These are phyloP conservation scores for Sminthopsis crassicaudata DNA, from an alignment of 2,113 vertebrate genomes.

Conservation along the genomic window DNA sequence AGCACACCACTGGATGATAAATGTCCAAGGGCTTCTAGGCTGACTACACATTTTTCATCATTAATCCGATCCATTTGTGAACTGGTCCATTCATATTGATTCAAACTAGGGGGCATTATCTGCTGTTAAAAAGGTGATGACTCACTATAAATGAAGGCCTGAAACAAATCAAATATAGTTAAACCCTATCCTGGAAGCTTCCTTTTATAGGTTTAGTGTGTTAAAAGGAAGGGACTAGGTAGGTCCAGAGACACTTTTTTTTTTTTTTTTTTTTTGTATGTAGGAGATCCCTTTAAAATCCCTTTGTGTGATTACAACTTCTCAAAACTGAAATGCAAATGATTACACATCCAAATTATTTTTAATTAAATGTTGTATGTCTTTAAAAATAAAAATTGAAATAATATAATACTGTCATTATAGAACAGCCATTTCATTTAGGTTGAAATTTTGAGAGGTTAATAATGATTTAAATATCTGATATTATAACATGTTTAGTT, in stretches of 20 bases:
- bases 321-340: background rate
- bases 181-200: constrained; percentile 78
- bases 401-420: background rate
- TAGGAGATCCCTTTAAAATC: constrained; percentile 51
- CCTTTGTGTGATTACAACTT: background rate
- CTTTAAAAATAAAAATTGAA: constrained; percentile 24
- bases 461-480: too few species aligned
- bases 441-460: too few species aligned
- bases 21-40: constrained; percentile 89
- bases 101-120: constrained; percentile 91
- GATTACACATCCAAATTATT: background rate
- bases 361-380: background rate
- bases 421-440: background rate
- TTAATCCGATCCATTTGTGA: constrained; percentile 96
- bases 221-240: constrained; percentile 66
- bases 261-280: constrained; percentile 60
- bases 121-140: constrained; percentile 88
- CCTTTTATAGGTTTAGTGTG: constrained; percentile 69
- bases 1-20: constrained; percentile 91
- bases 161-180: constrained; percentile 86
- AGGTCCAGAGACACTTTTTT: constrained; percentile 32
- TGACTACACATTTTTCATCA: constrained; percentile 99
- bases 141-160: constrained; percentile 87
- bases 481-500: too few species aligned
- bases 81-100: constrained; percentile 94